Evolutionary conservation across 2,113 vertebrate species (phyloP), one percentile per base, ranked within the genome.

Genomic region (Oncorhynchus gorbuscha): DNA sequence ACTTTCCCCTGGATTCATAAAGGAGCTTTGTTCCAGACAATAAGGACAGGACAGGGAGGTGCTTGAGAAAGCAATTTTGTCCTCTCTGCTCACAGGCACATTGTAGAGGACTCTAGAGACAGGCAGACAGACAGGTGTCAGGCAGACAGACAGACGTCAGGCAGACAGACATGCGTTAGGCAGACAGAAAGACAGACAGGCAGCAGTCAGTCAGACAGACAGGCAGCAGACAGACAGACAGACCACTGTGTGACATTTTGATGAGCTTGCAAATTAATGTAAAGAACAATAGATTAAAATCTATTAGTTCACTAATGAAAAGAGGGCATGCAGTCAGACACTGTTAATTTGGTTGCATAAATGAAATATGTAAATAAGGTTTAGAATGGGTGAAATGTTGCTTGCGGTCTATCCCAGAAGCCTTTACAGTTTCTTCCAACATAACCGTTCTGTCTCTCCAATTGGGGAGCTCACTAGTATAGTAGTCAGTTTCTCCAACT

Each of bases 11-110:
- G 91, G 92, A 92, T 93, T 93, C 93, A 93, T 93, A 93, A 94
- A 93, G 83, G 88, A 85, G 87, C 92, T 92, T 93, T 93, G 90
- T 92, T 91, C 88, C 89, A 90, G 87, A 89, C 90, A 93, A 91
- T 90, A 91, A 91, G 88, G 81, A 32, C 72, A 51, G 64, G 81
- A 87, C 81, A 86, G 89, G 84, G 85, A 1, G 8, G 35, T 88
- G 91, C 89, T 89, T 91, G 85, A 89, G 84, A 88, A 93, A 88
- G 87, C 92, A 87, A 83, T 91, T 91, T 92, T 87, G 85, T 88
- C 74, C 82, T 81, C 78, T 18, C 78, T 71, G 81, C 80, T 80
- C 74, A 79, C 81, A 84, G 88, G 82, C 76, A 82, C 83, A 87
- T 90, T 89, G 89, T 90, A 79, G 75, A 6, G 74, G 79, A 73